Evolutionary conservation across 2,797 vertebrate genomes (phyloP), one percentile per base, ranked within the genome.

Genomic region (Prunella strophiata): DNA sequence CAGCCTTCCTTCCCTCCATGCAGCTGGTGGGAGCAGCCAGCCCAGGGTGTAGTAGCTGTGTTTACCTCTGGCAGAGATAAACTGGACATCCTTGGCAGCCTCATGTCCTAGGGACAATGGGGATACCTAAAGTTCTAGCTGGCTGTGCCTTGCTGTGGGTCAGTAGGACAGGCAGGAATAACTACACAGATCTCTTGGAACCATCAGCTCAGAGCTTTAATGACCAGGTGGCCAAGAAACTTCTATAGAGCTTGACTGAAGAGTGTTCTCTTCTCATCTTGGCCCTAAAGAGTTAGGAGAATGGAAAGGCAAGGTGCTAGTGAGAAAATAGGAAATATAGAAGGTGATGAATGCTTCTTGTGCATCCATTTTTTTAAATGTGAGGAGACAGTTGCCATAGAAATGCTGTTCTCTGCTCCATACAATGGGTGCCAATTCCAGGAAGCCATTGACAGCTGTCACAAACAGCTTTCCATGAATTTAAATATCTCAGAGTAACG

Each of bases 351-450:
- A 27, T 81, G 16, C 59, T 68, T 59, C 74, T 81, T 84, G 48
- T 79, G 93, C 19, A 21, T 51, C 62, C 9, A 2, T 80, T 78
- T 89, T 84, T 77, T 79, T 11, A 63, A 86, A 82, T 38, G 47
- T 76, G 93, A 66, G 7, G 43, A 75, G 74, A 47, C 43, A 87
- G 93, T 95, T 96, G 83, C 80, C 48, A 93, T 93, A 96, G 96
- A 86, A 95, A 95, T 95, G 71, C 63, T 89, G 26, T 87, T 95
- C 66, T 81, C 42, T 91, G 45, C 62, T 75, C 30, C 4, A 91
- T 52, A 86, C 38, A 71, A 75, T 88, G 85, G 78, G 30, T 61
- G 59, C 36, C 21, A 18, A 47, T 55, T 88, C 70, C 70, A 82
- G 86, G 71, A 79, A 95, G 48, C 59, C 36, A 63, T 26, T 87